Evolutionary conservation across 2,797 vertebrate genomes (phyloP).

Genomic region (Nasua narica): DNA sequence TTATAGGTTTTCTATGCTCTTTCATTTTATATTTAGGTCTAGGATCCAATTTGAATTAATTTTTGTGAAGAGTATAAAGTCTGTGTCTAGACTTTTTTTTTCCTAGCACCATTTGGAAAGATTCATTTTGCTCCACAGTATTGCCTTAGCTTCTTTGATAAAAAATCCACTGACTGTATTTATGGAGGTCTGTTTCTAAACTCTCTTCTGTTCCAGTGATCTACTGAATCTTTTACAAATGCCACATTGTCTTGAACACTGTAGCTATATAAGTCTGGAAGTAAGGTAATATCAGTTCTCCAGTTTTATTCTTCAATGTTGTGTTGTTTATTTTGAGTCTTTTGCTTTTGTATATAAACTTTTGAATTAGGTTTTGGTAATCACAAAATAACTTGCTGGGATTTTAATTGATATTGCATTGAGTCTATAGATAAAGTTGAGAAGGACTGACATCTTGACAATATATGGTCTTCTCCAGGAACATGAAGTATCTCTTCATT

Average conservation of each 20-base stretch:
- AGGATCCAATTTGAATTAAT: not conserved
- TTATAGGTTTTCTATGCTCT: not conserved
- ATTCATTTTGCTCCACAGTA: not conserved
- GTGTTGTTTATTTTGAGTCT: not conserved
- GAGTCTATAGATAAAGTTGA: no score
- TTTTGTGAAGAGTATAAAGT: not conserved
- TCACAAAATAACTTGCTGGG: not conserved
- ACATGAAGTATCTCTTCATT: no score
- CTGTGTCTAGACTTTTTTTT: not conserved
- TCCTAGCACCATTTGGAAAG: not conserved
- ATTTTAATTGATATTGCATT: not conserved
- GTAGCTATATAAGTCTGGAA: not conserved
- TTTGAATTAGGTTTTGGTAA: not conserved
- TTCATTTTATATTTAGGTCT: not conserved
- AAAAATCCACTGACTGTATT: not conserved
- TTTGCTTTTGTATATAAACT: not conserved
- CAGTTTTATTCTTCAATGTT: not conserved
- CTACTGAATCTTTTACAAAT: not conserved
- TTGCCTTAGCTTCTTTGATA: not conserved
- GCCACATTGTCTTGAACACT: not conserved
- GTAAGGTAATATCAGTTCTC: not conserved
- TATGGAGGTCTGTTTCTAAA: not conserved
- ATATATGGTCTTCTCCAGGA: no score
- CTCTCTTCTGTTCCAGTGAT: not conserved
- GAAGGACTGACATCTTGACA: no score